Base-by-base conservation (phyloP, 2,797 vertebrate species). In the Poeciliopsis turneri region DNA sequence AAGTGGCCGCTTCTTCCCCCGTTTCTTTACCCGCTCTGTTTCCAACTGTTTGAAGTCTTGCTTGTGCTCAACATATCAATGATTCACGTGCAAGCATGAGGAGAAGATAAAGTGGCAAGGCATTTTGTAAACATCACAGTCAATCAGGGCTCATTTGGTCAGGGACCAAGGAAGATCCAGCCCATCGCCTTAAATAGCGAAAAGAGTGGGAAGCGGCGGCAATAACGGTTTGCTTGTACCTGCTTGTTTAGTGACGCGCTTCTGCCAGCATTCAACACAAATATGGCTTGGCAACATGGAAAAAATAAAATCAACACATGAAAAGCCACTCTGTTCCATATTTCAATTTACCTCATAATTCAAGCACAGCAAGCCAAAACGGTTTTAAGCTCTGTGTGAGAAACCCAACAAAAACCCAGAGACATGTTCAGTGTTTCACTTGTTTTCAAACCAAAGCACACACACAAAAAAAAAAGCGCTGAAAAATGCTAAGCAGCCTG, bases 91-190 rank as follows among this genome's bases (percentile, higher is more conserved):
- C 25, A 16, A 45, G 45, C 30, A 74, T 69, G 66, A 28, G 0
- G 78, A 55, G 83, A 41, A 73, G 75, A 72, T 72, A 68, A 80
- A 66, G 55, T 78, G 70, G 68, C 82, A 88, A 88, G 91, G 86
- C 88, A 89, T 87, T 92, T 89, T 90, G 78, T 86, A 92, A 92
- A 93, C 92, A 93, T 92, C 92, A 88, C 84, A 84, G 86, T 90
- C 92, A 95, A 95, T 94, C 93, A 94, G 92, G 39, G 78, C 84
- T 92, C 91, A 93, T 94, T 94, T 95, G 92, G 93, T 94, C 93
- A 81, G 90, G 88, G 92, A 92, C 85, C 87, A 86, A 77, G 84
- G 87, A 89, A 93, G 92, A 91, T 88, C 1, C 72, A 90, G 41
- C 41, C 28, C 13, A 75, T 85, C 82, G 86, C 83, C 64, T 90